phyloP scores from a whole-genome alignment of 2,797 vertebrate genomes.

The Sus cebifrons region DNA sequence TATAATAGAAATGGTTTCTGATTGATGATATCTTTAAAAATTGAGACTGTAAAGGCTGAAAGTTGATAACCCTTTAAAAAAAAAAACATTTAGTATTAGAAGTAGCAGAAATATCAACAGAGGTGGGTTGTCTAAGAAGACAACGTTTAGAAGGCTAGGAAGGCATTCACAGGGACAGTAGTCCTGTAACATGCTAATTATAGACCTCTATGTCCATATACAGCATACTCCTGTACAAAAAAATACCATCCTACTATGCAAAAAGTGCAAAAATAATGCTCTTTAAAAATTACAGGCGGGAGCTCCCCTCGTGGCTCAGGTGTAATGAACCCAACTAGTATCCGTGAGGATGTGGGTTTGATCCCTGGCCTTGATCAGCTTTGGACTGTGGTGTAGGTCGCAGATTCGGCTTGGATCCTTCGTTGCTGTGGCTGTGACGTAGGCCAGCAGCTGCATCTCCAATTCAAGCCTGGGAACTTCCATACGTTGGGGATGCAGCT shows the following conservation, averaged over 20 bases:
- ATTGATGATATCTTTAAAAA: not conserved
- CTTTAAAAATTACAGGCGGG: not conserved
- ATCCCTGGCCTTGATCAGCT: no score
- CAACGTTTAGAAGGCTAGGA: not conserved
- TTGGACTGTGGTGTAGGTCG: no score
- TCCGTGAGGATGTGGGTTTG: no score
- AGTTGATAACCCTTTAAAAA: not conserved
- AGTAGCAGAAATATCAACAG: not conserved
- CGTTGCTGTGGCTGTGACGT: no score
- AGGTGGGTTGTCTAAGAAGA: not conserved
- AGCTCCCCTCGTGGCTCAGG: no score
- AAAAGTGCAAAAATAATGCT: not conserved
- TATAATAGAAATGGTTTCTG: not conserved
- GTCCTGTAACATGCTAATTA: not conserved
- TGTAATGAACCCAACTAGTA: no score
- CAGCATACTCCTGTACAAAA: not conserved
- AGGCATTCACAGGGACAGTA: not conserved
- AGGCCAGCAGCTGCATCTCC: no score
- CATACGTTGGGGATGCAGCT: no score
- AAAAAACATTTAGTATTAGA: not conserved
- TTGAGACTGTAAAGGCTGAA: conserved; percentile 27
- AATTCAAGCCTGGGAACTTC: no score
- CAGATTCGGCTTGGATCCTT: no score
- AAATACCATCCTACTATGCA: not conserved
- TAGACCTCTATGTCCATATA: not conserved